Conservation (phyloP, 2,797 vertebrate genomes). For the Falco biarmicus region DNA sequence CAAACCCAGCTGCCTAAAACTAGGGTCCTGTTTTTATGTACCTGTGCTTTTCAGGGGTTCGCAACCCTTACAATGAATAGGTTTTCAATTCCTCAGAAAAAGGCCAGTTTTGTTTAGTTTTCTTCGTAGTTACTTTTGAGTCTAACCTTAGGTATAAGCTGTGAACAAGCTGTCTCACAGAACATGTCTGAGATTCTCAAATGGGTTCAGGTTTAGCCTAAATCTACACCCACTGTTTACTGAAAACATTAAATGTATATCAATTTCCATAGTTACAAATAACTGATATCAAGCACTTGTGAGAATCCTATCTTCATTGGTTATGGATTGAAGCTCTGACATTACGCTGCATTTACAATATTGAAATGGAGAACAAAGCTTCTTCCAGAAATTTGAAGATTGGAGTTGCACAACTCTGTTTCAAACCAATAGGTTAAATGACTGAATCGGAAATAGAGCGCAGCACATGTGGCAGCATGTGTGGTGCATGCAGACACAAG, state of each 20-base stretch:
- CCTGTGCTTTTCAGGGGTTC: neutral
- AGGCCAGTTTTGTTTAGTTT: neutral
- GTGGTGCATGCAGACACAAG: neutral
- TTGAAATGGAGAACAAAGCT: neutral
- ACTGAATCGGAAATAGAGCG: neutral
- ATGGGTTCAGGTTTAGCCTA: neutral
- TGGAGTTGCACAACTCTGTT: neutral
- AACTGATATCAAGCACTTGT: neutral
- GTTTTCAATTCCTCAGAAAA: neutral
- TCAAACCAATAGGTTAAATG: neutral
- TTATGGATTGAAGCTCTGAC: neutral
- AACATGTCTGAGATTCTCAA: neutral
- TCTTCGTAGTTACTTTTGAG: neutral
- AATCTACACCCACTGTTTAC: neutral
- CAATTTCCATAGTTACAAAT: neutral
- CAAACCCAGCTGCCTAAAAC: neutral
- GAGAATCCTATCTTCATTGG: neutral
- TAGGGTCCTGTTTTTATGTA: neutral
- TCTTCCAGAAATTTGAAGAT: neutral
- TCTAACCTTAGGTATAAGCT: neutral
- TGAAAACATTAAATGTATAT: neutral
- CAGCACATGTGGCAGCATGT: neutral
- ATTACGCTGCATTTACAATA: neutral
- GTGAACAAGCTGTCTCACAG: neutral
- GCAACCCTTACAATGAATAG: neutral